Conservation (phyloP, 2,797 vertebrate species). For the Acanthopagrus latus region DNA sequence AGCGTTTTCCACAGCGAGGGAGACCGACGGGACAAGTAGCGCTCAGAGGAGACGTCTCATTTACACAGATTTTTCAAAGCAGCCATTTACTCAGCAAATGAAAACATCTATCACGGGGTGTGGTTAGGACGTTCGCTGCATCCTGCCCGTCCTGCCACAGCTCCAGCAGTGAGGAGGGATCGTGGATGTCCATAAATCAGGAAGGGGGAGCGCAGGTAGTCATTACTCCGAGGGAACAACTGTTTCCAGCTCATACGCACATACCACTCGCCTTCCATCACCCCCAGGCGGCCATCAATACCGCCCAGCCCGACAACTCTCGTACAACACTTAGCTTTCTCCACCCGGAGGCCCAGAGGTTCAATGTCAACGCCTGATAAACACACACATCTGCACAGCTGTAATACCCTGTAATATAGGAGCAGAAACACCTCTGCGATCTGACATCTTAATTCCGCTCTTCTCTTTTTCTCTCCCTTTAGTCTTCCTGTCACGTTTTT, state of each 20-base stretch:
- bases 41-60: constrained; percentile 24
- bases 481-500: constrained; percentile 65
- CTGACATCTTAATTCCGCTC: constrained; percentile 80
- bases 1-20: neutral
- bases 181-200: constrained; percentile 80
- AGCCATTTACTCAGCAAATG: constrained; percentile 46
- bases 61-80: constrained; percentile 34
- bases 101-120: constrained; percentile 69
- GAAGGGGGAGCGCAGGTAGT: constrained; percentile 71
- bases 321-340: constrained; percentile 50
- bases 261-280: constrained; percentile 73
- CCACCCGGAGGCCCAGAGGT: constrained; percentile 53
- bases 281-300: constrained; percentile 77
- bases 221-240: constrained; percentile 84
- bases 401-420: constrained; percentile 81
- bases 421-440: constrained; percentile 69
- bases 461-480: constrained; percentile 17
- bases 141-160: constrained; percentile 60
- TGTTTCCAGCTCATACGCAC: constrained; percentile 79
- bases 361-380: constrained; percentile 81
- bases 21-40: neutral
- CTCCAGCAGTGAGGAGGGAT: constrained; percentile 62
- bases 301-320: constrained; percentile 64
- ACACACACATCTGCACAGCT: constrained; percentile 86
- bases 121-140: constrained; percentile 51